A percentile compares a stretch with the other conserved stretches of the same genome.
Evolutionary conservation across 2,113 vertebrate species (phyloP).

Genomic region (Lutjanus erythropterus): DNA sequence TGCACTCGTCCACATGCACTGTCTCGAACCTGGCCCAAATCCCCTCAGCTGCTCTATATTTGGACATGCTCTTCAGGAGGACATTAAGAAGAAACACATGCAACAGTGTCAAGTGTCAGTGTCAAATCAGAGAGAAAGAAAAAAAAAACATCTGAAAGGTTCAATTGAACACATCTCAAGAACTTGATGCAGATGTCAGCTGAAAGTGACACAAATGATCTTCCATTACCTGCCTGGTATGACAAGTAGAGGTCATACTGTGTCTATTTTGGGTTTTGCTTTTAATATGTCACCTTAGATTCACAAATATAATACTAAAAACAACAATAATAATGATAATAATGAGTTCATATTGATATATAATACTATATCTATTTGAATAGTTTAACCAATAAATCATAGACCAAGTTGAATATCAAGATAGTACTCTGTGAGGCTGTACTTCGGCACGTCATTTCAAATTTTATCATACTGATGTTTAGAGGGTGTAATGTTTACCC

Average conservation of each 20-base stretch:
- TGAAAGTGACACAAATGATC: background rate
- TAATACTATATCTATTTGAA: too few species aligned
- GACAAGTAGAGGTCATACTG: background rate
- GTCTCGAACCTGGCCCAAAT: slow-evolving; percentile 51
- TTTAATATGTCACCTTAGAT: too few species aligned
- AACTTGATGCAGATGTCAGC: background rate
- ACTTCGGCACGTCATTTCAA: background rate
- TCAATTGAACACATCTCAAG: background rate
- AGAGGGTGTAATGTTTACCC: background rate
- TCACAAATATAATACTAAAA: too few species aligned
- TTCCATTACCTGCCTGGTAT: background rate
- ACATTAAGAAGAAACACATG: slow-evolving; percentile 37
- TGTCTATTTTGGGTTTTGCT: too few species aligned
- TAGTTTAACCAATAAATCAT: background rate
- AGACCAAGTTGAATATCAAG: background rate
- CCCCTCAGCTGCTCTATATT: slow-evolving; percentile 47
- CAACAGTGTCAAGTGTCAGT: slow-evolving; percentile 21
- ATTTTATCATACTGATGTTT: background rate
- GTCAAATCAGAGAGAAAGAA: background rate
- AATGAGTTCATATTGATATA: too few species aligned
- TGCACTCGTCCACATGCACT: slow-evolving; percentile 34
- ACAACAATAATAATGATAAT: background rate
- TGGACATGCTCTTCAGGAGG: slow-evolving; percentile 43
- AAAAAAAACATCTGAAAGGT: background rate
- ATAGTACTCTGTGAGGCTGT: background rate